phyloP scores from a whole-genome alignment of 2,797 vertebrate genomes.

The Cygnus olor region DNA sequence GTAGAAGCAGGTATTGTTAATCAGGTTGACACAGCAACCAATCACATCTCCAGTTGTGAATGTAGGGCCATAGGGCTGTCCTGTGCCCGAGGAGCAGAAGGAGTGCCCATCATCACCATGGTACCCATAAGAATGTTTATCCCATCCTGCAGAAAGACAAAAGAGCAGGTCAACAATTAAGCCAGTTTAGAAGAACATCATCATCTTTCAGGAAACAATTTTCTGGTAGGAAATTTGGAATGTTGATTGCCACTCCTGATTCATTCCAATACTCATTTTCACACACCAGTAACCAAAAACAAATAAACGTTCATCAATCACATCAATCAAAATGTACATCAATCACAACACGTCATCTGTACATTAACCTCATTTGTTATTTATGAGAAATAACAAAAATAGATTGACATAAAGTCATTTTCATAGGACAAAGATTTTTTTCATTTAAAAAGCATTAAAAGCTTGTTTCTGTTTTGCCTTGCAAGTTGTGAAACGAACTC shows the following conservation, averaged over 20 bases:
- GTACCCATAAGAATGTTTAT: conserved; percentile 86
- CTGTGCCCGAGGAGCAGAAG: conserved; percentile 83
- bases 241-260: not conserved
- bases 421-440: not conserved
- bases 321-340: not conserved
- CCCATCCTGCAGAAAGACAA: conserved; percentile 77
- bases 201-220: not conserved
- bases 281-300: not conserved
- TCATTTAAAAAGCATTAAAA: not conserved
- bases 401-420: not conserved
- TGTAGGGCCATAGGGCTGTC: conserved; percentile 83
- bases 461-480: not conserved
- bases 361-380: not conserved
- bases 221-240: not conserved
- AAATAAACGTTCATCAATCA: not conserved
- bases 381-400: not conserved
- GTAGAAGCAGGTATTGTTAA: conserved; percentile 90
- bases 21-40: conserved; percentile 87
- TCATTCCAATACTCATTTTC: not conserved
- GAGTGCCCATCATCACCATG: conserved; percentile 83
- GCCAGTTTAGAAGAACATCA: not conserved
- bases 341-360: not conserved
- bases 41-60: conserved; percentile 86
- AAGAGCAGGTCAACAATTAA: conserved; percentile 3
- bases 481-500: not conserved